Conservation (phyloP, 2,797 vertebrate genomes). For the Sparus aurata region DNA sequence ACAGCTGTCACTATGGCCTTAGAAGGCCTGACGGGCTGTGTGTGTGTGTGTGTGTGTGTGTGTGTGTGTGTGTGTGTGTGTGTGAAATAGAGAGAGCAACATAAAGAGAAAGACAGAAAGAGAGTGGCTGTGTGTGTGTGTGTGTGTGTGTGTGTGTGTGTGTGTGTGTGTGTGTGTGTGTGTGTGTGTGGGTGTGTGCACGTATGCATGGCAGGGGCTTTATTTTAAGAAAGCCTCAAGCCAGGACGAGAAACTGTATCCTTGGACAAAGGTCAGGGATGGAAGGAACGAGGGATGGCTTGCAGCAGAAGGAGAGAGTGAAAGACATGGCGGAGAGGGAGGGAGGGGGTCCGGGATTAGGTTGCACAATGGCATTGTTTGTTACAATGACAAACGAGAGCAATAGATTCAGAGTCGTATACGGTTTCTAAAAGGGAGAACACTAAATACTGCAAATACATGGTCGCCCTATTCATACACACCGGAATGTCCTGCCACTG, state of each 20-base stretch:
- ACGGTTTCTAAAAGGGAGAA: conserved; percentile 78
- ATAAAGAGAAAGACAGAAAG: conserved; percentile 51
- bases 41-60: conserved; percentile 28
- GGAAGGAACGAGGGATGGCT: conserved; percentile 76
- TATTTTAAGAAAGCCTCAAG: conserved; percentile 83
- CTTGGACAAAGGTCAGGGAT: conserved; percentile 82
- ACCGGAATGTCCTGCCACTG: conserved; percentile 66
- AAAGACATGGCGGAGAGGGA: conserved; percentile 31
- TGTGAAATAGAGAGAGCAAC: conserved; percentile 35
- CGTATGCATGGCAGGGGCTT: conserved; percentile 62
- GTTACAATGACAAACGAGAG: conserved; percentile 75
- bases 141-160: no score
- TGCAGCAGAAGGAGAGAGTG: conserved; percentile 61
- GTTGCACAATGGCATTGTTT: conserved; percentile 84
- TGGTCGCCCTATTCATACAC: conserved; percentile 74
- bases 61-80: conserved; percentile 21
- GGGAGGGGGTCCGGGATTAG: conserved; percentile 57
- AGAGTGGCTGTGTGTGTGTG: conserved; percentile 28
- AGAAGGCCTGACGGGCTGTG: conserved; percentile 74
- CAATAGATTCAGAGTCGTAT: conserved; percentile 71
- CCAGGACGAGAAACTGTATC: conserved; percentile 78
- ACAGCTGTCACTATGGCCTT: conserved; percentile 84
- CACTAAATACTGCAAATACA: conserved; percentile 76
- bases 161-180: no score
- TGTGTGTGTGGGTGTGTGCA: conserved; percentile 10